A percentile compares a stretch with the other conserved stretches of the same genome.
Conservation (phyloP, 2,113 vertebrate species). For the Aegotheles bennettii region DNA sequence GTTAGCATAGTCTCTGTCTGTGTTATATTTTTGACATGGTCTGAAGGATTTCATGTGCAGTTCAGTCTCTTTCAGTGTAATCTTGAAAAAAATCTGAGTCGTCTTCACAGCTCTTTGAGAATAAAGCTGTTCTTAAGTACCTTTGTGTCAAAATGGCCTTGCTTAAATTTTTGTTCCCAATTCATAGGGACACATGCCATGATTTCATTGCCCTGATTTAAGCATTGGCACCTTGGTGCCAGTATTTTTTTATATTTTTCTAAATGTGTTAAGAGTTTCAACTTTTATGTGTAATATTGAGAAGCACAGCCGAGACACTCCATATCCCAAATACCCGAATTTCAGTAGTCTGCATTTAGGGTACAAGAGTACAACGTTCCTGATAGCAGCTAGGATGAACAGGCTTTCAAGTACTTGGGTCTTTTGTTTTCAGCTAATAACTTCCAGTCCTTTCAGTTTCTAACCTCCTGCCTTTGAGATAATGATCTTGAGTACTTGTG, state of each 20-base stretch:
- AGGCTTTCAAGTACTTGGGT: neutral
- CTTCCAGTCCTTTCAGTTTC: neutral
- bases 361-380: neutral
- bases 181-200: neutral
- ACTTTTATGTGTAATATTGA: neutral
- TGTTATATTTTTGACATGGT: neutral
- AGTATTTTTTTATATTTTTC: neutral
- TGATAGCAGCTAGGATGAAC: neutral
- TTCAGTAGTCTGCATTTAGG: neutral
- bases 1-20: neutral
- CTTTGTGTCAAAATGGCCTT: neutral
- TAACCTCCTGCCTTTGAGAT: neutral
- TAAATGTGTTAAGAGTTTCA: neutral
- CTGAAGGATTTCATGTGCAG: neutral
- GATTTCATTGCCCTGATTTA: neutral
- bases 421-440: neutral
- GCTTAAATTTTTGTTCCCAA: neutral
- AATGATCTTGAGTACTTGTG: neutral
- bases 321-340: neutral
- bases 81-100: neutral
- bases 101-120: neutral
- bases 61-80: neutral
- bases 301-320: neutral
- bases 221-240: neutral
- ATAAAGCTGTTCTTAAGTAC: neutral